Evolutionary conservation across 92 coral and sea anemone genomes (phyloP).

Genomic region (Bergia puertoricense): DNA sequence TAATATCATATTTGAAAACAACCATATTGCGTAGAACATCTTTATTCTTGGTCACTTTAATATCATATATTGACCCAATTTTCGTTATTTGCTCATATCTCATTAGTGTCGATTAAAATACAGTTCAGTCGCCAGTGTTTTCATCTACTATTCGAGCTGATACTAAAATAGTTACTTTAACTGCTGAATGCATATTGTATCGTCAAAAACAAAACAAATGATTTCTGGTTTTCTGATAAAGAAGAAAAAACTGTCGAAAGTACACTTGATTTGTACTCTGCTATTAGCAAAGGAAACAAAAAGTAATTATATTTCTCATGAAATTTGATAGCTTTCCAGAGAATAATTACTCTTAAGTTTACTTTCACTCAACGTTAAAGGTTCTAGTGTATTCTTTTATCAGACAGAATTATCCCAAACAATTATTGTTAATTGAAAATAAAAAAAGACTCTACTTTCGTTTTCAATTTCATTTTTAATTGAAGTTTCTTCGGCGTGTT

Average conservation of each 20-base stretch:
- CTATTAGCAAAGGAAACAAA: conserved; percentile 2
- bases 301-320: neutral
- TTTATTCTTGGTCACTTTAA: neutral
- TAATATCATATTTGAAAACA: neutral
- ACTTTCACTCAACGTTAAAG: neutral
- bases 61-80: neutral
- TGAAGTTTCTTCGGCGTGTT: neutral
- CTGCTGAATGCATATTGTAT: neutral
- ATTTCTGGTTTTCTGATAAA: too few species aligned
- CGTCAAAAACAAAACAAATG: neutral
- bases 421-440: neutral
- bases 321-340: neutral
- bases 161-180: neutral
- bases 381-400: neutral
- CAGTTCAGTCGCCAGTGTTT: neutral
- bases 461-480: neutral
- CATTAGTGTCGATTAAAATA: neutral
- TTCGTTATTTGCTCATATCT: conserved; percentile 18
- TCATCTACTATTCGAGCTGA: neutral
- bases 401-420: neutral
- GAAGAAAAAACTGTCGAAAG: too few species aligned
- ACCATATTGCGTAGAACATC: neutral
- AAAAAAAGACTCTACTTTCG: neutral
- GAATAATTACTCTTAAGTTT: conserved; percentile 11
- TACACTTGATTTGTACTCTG: neutral